Conservation (phyloP, 2,888 invertebrate species). For the Cephus sareptanus region DNA sequence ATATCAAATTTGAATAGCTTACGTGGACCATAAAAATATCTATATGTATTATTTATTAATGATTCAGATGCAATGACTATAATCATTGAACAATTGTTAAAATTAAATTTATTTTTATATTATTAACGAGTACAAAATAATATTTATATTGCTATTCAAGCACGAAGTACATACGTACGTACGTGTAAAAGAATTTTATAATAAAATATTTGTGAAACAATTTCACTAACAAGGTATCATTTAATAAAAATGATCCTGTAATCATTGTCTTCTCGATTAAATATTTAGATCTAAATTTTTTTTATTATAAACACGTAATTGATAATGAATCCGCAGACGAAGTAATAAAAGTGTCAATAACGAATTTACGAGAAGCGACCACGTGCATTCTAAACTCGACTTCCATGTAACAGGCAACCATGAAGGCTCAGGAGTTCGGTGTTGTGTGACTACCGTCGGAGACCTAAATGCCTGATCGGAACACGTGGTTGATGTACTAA, state of each 20-base stretch:
- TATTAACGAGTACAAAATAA: background rate
- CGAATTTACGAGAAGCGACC: slow-evolving; percentile 38
- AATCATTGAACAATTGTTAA: background rate
- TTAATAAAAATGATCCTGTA: background rate
- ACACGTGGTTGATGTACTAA: slow-evolving; percentile 56
- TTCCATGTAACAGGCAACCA: slow-evolving; percentile 44
- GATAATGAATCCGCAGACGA: background rate
- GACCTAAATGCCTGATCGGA: slow-evolving; percentile 46
- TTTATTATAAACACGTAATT: background rate
- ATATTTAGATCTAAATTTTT: background rate
- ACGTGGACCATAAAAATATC: background rate
- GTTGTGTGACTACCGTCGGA: slow-evolving; percentile 11
- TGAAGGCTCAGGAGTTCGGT: slow-evolving; percentile 16
- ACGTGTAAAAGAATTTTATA: background rate
- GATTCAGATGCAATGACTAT: background rate
- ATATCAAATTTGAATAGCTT: background rate
- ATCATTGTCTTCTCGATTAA: background rate
- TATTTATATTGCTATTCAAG: background rate
- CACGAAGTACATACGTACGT: background rate
- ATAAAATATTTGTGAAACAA: background rate
- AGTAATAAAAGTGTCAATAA: background rate
- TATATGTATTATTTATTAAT: background rate
- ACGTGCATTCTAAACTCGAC: slow-evolving; percentile 64
- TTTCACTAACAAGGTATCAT: background rate
- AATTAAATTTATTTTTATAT: background rate